Base-by-base conservation (phyloP, 2,888 invertebrate species). In the Athalia cordata region DNA sequence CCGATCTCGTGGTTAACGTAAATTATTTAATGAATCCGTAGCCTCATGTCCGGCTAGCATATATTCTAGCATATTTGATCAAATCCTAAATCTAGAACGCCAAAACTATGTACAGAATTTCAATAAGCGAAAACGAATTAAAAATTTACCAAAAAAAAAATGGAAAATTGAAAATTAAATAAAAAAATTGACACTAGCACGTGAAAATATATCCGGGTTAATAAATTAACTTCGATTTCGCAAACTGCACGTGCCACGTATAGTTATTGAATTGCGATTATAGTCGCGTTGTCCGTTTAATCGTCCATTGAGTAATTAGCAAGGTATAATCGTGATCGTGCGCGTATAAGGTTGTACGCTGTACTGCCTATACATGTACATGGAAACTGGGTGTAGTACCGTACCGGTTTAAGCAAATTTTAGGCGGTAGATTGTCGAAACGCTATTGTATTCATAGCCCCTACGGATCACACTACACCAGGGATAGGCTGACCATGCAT, bases 1-100 rank as follows among this genome's bases (percentile, higher is more conserved):
- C 83, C 81, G 81, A 82, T 81, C 81, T 81, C 78, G 80, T 80
- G 78, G 80, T 78, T 72, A 79, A 80, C 82, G 83, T 87, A 86
- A 87, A 87, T 87, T 86, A 86, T 87, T 87, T 81, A 87, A 84
- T 81, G 84, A 85, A 84, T 83, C 82, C 84, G 84, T 83, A 86
- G 85, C 85, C 86, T 86, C 86, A 86, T 87, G 87, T 87, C 87
- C 87, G 87, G 87, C 86, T 86, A 86, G n/a, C 87, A 86, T 85
- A 85, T 81, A 82, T 85, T 86, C 81, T 87, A 87, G 86, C 86
- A 87, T 87, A 87, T 86, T 86, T 83, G 80, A 87, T 83, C 81
- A 77, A 77, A 82, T 77, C 80, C 65, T 70, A 29, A 29, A 11
- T 70, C 47, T 45, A 9, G 11, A 59, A 45, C 29, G 47, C 9